phyloP scores from a whole-genome alignment of 2,113 vertebrate genomes.

The Acrocephalus kingi region DNA sequence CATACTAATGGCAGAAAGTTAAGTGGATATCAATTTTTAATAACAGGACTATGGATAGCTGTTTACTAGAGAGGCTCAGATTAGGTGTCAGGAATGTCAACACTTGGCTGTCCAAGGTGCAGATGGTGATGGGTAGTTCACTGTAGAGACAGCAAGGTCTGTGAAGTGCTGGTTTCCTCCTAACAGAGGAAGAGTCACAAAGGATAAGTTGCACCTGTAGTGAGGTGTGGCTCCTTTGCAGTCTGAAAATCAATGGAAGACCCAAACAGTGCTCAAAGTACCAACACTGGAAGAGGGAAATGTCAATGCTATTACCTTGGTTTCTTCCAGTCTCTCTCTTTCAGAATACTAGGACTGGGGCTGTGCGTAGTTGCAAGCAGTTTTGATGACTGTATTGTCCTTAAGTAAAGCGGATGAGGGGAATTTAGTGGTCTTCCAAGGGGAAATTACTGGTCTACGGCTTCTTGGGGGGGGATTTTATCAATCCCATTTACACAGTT shows the following conservation, averaged over 20 bases:
- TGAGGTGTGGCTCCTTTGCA: background rate
- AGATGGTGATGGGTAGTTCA: background rate
- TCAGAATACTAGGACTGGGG: background rate
- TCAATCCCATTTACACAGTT: background rate
- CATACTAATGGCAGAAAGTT: background rate
- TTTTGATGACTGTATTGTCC: background rate
- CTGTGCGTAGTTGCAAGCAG: background rate
- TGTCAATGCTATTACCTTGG: background rate
- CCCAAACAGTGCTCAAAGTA: fast-evolving
- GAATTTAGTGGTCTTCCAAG: background rate
- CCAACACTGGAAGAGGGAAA: background rate
- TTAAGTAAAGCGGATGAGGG: background rate
- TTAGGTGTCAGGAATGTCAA: background rate
- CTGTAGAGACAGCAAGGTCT: background rate
- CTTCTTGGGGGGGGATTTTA: background rate
- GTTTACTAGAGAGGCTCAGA: background rate
- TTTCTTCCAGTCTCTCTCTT: background rate
- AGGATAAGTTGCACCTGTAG: background rate
- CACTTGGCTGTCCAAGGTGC: background rate
- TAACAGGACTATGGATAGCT: background rate
- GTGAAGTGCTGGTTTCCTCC: background rate
- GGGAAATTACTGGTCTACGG: background rate
- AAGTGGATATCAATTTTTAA: background rate
- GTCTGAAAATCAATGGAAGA: background rate
- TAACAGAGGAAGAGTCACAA: background rate